A percentile compares a stretch with the other conserved stretches of the same genome.
These are phyloP conservation scores for Brachionus angularis DNA, from an alignment of 1,140 invertebrate species.

Conservation along the genomic window DNA sequence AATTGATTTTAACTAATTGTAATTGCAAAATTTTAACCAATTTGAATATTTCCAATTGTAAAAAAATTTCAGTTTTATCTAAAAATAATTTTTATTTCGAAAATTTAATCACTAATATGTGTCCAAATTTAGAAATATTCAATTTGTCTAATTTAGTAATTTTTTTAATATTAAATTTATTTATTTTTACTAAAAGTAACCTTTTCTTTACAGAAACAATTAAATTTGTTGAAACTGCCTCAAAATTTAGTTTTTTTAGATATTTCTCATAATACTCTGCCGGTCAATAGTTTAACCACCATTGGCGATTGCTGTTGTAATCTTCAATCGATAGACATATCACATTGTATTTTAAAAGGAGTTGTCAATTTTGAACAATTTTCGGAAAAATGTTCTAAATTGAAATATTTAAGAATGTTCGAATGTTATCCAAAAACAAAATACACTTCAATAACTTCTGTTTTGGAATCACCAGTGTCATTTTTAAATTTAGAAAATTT, in stretches of 20 bases:
- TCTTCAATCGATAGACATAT: conserved; percentile 29
- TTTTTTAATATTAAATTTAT: background rate
- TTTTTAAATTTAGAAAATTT: conserved; percentile 4
- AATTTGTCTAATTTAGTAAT: background rate
- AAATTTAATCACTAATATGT: conserved; percentile 17
- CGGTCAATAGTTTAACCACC: background rate
- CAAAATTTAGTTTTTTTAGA: too few species aligned
- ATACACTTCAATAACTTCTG: conserved; percentile 22
- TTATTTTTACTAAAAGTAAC: background rate
- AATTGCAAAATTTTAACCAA: conserved; percentile 17
- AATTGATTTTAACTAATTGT: conserved; percentile 28
- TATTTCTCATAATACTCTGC: background rate
- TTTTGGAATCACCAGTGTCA: background rate
- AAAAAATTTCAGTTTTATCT: background rate
- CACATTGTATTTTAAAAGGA: conserved; percentile 31
- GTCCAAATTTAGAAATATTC: background rate
- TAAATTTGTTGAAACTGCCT: too few species aligned
- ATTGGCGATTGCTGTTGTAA: background rate
- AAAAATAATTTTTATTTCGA: conserved; percentile 7
- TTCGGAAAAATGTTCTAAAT: conserved; percentile 5
- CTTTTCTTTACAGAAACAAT: background rate
- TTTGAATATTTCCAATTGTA: conserved; percentile 27
- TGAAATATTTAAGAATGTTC: conserved; percentile 25
- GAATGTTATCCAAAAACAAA: conserved; percentile 29
- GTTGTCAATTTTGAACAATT: conserved; percentile 27